Evolutionary conservation across 1,140 invertebrate species (phyloP).

Genomic region (Danaus plexippus): DNA sequence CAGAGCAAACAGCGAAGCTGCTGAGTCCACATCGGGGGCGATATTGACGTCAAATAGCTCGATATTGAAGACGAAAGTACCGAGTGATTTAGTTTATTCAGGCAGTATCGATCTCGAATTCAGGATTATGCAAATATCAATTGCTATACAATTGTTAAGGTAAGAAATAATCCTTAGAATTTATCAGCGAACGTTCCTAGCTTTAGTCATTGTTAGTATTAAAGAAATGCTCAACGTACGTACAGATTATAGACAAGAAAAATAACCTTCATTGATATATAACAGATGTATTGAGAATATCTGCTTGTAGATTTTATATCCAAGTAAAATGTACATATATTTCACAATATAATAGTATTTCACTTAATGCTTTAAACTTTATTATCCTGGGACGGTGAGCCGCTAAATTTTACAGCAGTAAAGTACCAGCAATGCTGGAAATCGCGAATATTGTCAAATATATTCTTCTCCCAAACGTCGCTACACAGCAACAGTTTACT

Average conservation of each 20-base stretch:
- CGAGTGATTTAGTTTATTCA: constrained; percentile 28
- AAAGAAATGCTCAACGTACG: not conserved
- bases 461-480: constrained; percentile 4
- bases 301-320: too few relatives aligned
- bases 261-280: too few relatives aligned
- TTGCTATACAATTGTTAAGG: constrained; percentile 11
- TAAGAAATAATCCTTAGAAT: not conserved
- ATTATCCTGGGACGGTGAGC: too few relatives aligned
- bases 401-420: too few relatives aligned
- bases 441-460: constrained; percentile 2
- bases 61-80: too few relatives aligned
- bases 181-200: not conserved
- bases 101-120: constrained; percentile 22
- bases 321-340: too few relatives aligned
- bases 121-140: constrained; percentile 14
- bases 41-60: constrained; percentile 13
- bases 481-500: constrained; percentile 4
- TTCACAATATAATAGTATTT: too few relatives aligned
- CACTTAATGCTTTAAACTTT: too few relatives aligned
- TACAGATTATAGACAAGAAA: too few relatives aligned
- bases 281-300: too few relatives aligned
- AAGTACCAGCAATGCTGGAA: not conserved
- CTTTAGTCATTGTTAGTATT: not conserved
- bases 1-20: constrained; percentile 17
- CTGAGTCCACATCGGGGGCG: constrained; percentile 22